Evolutionary conservation across 2,797 vertebrate species (phyloP).

Genomic region (Choloepus didactylus): DNA sequence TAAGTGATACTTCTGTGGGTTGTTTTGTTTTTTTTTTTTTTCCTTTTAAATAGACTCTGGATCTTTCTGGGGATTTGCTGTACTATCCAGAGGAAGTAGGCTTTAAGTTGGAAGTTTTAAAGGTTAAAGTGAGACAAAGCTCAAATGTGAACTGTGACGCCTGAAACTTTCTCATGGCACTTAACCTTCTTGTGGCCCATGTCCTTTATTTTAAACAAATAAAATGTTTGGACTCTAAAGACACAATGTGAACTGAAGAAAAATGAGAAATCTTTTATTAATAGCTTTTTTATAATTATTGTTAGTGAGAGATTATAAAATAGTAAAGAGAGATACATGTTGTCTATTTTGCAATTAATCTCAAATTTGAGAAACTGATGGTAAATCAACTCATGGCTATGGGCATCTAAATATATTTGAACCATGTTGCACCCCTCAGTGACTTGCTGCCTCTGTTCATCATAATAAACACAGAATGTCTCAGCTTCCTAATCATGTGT

Average conservation of each 20-base stretch:
- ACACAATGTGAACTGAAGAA: not conserved
- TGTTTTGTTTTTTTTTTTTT: too few relatives aligned
- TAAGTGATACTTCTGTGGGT: not conserved
- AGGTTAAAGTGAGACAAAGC: not conserved
- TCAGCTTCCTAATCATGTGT: not conserved
- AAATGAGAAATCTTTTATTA: constrained; percentile 6
- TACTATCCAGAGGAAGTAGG: not conserved
- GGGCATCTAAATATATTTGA: not conserved
- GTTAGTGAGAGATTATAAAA: not conserved
- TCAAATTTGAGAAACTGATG: not conserved
- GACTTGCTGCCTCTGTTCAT: not conserved
- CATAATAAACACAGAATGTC: not conserved
- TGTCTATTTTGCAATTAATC: not conserved
- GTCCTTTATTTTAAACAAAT: not conserved
- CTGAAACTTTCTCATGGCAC: not conserved
- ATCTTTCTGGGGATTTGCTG: not conserved
- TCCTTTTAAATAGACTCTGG: not conserved
- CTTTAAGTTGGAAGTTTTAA: not conserved
- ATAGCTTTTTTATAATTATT: not conserved
- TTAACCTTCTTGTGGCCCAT: not conserved
- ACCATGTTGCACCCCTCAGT: not conserved
- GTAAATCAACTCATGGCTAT: not conserved
- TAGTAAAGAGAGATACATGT: not conserved
- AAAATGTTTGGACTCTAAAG: not conserved
- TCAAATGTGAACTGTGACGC: not conserved